These are phyloP conservation scores for Girardinichthys multiradiatus DNA, from an alignment of 2,113 vertebrate species.

Conservation along the genomic window DNA sequence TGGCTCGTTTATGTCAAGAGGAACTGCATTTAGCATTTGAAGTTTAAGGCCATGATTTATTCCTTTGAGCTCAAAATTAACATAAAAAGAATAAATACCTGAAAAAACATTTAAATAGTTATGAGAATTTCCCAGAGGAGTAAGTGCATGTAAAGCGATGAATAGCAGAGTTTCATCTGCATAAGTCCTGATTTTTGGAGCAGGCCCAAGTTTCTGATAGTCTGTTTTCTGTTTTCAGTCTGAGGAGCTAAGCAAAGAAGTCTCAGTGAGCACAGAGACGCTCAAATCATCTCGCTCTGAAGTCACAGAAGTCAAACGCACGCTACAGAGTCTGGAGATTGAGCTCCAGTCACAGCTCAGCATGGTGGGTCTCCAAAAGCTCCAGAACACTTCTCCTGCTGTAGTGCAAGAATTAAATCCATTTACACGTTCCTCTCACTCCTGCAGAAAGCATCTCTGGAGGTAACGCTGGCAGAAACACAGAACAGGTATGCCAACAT, in stretches of 20 bases:
- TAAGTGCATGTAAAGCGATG: no score
- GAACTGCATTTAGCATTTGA: neutral
- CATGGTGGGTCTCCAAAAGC: conserved; percentile 12
- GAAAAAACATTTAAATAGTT: neutral
- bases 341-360: conserved; percentile 39
- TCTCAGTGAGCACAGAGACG: conserved; percentile 72
- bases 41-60: no score
- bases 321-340: conserved; percentile 72
- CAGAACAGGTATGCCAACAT: conserved; percentile 78
- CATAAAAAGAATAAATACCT: no score
- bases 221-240: conserved; percentile 65
- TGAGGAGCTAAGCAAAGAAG: conserved; percentile 81
- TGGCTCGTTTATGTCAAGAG: neutral
- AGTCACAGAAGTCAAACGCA: conserved; percentile 80
- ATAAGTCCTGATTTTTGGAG: neutral
- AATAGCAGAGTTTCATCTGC: neutral
- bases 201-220: neutral
- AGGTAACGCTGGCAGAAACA: conserved; percentile 82
- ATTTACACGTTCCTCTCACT: neutral
- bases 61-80: no score
- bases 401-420: no score
- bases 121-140: no score
- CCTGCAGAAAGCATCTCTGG: conserved; percentile 71
- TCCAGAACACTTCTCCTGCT: neutral
- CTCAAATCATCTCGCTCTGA: conserved; percentile 79